A percentile compares a stretch with the other conserved stretches of the same genome.
These are phyloP conservation scores for Lethocerus indicus DNA, from an alignment of 1,140 invertebrate genomes.

Conservation along the genomic window DNA sequence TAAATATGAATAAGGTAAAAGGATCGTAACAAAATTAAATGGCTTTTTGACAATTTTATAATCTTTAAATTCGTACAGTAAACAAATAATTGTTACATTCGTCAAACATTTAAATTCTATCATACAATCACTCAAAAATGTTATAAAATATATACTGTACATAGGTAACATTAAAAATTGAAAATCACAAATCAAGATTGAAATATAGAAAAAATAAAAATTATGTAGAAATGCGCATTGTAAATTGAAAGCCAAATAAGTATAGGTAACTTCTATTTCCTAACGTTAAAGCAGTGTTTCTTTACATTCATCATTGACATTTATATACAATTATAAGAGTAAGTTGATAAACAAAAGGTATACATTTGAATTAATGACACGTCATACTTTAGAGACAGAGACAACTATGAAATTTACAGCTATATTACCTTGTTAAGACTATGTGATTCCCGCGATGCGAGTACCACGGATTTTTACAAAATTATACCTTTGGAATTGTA, in stretches of 20 bases:
- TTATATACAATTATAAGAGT: conserved; percentile 5
- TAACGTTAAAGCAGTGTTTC: conserved; percentile 10
- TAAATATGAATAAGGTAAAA: too few species aligned
- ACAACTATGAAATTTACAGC: too few species aligned
- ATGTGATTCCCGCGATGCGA: too few species aligned
- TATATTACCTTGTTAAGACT: too few species aligned
- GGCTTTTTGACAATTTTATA: too few species aligned
- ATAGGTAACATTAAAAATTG: conserved; percentile 14
- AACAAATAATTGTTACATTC: conserved; percentile 14
- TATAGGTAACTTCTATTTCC: conserved; percentile 8
- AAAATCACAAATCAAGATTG: conserved; percentile 11
- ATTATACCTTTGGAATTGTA: too few species aligned
- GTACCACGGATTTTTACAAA: too few species aligned
- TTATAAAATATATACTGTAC: conserved; percentile 15
- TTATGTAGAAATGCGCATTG: conserved; percentile 1
- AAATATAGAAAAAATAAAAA: conserved; percentile 7
- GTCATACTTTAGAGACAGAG: too few species aligned
- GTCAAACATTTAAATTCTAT: conserved; percentile 12
- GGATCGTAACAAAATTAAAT: too few species aligned
- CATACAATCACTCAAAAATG: conserved; percentile 13
- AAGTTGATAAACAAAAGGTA: conserved; percentile 1
- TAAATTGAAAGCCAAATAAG: conserved; percentile 8
- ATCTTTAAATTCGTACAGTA: conserved; percentile 14
- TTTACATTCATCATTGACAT: conserved; percentile 10
- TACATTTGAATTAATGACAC: too few species aligned